Base-by-base conservation (phyloP, 37 sponge, comb jelly and placozoan genomes). In the Agelas oroides region DNA sequence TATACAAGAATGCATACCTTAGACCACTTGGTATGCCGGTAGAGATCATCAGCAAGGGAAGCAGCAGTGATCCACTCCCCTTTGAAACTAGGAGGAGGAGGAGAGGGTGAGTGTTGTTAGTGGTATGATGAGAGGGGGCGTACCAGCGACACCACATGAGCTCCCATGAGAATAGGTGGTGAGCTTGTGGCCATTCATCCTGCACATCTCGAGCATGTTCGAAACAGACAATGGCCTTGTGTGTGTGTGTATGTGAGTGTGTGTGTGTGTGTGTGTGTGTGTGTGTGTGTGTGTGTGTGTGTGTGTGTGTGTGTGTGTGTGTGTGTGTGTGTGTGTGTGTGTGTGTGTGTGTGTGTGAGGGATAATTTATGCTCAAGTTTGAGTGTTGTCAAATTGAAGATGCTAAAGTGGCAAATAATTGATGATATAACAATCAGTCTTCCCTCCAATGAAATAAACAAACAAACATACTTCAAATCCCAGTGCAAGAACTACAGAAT, bases 121-220 rank as follows among this genome's bases (percentile, higher is more conserved):
- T 30, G 14, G 11, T 58, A 25, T 2, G 30, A 35, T 59, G 35
- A 52, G 12, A 20, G 24, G 30, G 83, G n/a, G 31, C 84, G 68
- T 71, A 95, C 95, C 94, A 53, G 74, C 89, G 57, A 32, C 89
- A 92, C 94, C 94, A 95, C 53, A 81, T 63, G 30, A 92, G 67
- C 62, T 95, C 95, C 95, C 95, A 95, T 64, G 81, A 95, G 78
- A 83, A 88, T 5, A 95, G 28, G 53, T 92, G 94, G 25, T 79
- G 78, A 2, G 89, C 79, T 38, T 88, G 86, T 38, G 35, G 80
- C 95, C 93, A 95, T 54, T 91, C 68, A 34, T 33, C 53, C 63
- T 81, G 88, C 0, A 81, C 67, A 5, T 59, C 62, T 23, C 84
- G 54, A 37, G 73, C 72, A 16, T 54, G 27, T 17, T 83, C 25